phyloP scores from a whole-genome alignment of 2,797 vertebrate species.

The Taeniopygia guttata region DNA sequence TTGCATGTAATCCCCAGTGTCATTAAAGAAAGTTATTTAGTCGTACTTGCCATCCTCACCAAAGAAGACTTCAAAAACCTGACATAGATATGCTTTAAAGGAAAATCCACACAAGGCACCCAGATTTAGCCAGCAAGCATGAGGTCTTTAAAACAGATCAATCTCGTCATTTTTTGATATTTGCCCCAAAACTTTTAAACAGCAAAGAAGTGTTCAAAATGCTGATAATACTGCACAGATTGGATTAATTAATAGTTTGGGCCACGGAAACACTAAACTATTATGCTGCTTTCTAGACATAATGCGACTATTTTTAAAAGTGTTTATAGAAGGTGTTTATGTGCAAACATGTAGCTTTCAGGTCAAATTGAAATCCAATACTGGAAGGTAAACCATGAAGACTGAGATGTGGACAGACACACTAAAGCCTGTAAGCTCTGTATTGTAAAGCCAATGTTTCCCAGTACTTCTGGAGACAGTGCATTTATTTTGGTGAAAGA shows the following conservation, averaged over 20 bases:
- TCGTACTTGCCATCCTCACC: background rate
- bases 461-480: background rate
- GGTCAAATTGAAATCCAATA: background rate
- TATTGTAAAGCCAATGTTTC: background rate
- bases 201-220: background rate
- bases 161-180: background rate
- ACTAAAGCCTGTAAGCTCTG: background rate
- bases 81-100: background rate
- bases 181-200: background rate
- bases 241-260: background rate
- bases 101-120: background rate
- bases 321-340: background rate
- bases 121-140: background rate
- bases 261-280: background rate
- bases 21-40: background rate
- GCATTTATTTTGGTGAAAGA: background rate
- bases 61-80: background rate
- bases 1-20: background rate
- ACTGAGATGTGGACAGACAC: background rate
- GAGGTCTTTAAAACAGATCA: background rate
- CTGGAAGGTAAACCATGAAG: background rate
- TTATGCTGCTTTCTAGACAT: background rate
- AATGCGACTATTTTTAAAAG: background rate
- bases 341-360: background rate
- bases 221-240: background rate